Conservation (phyloP, 2,888 invertebrate species). For the Aricia artaxerxes region DNA sequence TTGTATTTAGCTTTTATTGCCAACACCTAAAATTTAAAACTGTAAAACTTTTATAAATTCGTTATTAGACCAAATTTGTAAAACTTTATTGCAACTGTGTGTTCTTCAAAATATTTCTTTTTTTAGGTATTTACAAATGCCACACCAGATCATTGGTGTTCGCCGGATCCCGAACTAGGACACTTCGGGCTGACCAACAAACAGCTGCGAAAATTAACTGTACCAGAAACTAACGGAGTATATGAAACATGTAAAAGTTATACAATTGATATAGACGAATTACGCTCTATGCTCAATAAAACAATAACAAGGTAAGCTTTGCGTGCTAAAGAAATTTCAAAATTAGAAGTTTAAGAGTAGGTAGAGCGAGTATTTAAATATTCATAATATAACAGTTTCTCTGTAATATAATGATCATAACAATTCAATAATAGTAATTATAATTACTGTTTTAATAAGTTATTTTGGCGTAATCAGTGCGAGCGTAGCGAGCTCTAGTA, state of each 20-base stretch:
- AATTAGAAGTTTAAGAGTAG: not conserved
- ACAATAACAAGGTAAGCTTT: conserved; percentile 57
- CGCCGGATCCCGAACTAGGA: conserved; percentile 76
- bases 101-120: conserved; percentile 39
- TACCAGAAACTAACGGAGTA: conserved; percentile 71
- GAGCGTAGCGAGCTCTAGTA: too few species aligned
- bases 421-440: too few species aligned
- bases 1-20: too few species aligned
- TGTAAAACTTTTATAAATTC: too few species aligned
- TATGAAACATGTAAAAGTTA: conserved; percentile 78
- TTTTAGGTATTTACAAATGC: conserved; percentile 84
- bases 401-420: too few species aligned
- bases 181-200: conserved; percentile 69
- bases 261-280: conserved; percentile 64
- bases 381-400: too few species aligned
- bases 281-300: conserved; percentile 56
- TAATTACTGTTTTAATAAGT: too few species aligned
- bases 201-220: conserved; percentile 73
- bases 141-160: conserved; percentile 85
- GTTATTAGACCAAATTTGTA: not conserved
- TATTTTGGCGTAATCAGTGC: too few species aligned
- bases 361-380: too few species aligned
- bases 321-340: not conserved
- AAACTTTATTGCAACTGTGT: not conserved
- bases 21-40: too few species aligned